A percentile compares a stretch with the other conserved stretches of the same genome.
Evolutionary conservation across 2,797 vertebrate species (phyloP).

Genomic region (Urophycis tenuis): DNA sequence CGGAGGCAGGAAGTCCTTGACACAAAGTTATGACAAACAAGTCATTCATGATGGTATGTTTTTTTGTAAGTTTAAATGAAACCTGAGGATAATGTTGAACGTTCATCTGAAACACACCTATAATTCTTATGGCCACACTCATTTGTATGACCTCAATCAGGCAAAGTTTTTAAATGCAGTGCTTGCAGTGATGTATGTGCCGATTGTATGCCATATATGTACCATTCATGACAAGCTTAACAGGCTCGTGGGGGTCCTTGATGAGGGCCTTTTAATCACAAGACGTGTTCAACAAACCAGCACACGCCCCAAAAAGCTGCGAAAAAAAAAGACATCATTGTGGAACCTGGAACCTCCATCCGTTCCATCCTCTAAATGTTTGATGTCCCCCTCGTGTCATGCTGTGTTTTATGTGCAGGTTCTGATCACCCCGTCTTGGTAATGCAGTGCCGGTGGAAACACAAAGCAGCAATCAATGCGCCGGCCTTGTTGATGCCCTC

Average conservation of each 20-base stretch:
- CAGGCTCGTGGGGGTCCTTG: too few species aligned
- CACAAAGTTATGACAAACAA: background rate
- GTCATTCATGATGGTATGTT: background rate
- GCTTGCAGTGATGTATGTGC: background rate
- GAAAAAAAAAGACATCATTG: too few species aligned
- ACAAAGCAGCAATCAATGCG: conserved; percentile 5
- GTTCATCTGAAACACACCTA: background rate
- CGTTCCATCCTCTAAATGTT: background rate
- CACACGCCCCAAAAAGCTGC: background rate
- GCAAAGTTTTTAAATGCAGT: background rate
- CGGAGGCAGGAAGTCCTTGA: too few species aligned
- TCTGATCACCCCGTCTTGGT: background rate
- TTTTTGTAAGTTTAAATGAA: background rate
- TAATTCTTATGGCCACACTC: background rate
- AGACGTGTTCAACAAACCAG: background rate
- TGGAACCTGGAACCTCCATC: too few species aligned
- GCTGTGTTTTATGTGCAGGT: background rate
- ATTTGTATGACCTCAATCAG: background rate
- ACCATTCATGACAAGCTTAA: too few species aligned
- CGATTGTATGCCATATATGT: background rate
- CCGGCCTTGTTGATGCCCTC: conserved; percentile 1
- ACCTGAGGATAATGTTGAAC: background rate
- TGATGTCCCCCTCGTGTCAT: background rate
- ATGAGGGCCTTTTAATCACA: too few species aligned
- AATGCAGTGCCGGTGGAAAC: background rate